phyloP scores from a whole-genome alignment of 2,113 vertebrate genomes.

The Lepus americanus region DNA sequence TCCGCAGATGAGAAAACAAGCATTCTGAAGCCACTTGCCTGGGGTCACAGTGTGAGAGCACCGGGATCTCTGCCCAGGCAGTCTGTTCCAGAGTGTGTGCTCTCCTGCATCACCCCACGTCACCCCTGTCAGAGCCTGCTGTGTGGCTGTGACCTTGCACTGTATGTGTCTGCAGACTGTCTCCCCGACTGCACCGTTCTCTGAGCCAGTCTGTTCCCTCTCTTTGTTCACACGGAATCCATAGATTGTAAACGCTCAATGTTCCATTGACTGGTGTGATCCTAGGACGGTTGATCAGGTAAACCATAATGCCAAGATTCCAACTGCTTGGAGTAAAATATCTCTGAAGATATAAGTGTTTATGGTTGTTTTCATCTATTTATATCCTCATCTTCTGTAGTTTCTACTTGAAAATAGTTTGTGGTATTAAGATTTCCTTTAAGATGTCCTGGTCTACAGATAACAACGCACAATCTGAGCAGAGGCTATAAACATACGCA shows the following conservation, averaged over 20 bases:
- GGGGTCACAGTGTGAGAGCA: background rate
- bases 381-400: background rate
- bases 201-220: background rate
- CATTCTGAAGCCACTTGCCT: constrained; percentile 2
- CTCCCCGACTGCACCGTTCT: background rate
- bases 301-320: constrained; percentile 8
- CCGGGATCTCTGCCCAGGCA: background rate
- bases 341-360: background rate
- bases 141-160: background rate
- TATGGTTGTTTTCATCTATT: constrained; percentile 8
- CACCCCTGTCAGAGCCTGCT: background rate
- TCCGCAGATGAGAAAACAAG: constrained; percentile 10
- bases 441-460: background rate
- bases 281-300: background rate
- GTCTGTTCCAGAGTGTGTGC: background rate
- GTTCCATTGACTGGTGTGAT: background rate
- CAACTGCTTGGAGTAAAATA: constrained; percentile 10
- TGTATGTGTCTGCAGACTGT: background rate
- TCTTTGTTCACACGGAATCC: background rate
- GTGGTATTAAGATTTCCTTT: background rate
- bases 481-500: background rate
- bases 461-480: background rate
- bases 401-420: constrained; percentile 48
- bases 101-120: background rate
- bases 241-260: background rate